Evolutionary conservation across 2,888 invertebrate genomes (phyloP), one percentile per base, ranked within the genome.

Genomic region (Amblyteles armatorius): DNA sequence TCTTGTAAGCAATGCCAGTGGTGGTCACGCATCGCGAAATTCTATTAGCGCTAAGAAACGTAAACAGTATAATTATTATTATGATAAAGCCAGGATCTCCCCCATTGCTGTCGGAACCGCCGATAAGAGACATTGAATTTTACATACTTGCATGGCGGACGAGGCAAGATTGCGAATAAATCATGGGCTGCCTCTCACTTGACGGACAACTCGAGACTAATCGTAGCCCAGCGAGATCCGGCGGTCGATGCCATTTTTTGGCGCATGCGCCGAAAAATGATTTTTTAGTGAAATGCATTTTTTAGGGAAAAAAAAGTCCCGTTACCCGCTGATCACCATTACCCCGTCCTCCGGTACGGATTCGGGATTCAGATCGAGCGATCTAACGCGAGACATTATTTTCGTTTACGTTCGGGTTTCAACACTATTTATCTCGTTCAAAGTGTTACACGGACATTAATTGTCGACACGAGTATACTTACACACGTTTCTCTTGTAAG

Each of bases 1-100:
- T n/a, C 19, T n/a, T n/a, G 29, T 26, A 52, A 16, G 52, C 67
- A 52, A 76, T 55, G 36, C 50, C 52, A 13, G 19, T 65, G 29
- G 19, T 57, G 29, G 68, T 78, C 77, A 78, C 68, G 77, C 77
- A 57, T 26, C 55, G 26, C 55, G 40, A 78, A 68, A 68, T 78
- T 78, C 77, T 68, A 68, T 78, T 78, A 78, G 77, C 40, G 22
- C 67, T 55, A 67, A 26, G 77, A 55, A 78, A 68, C 67, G 55
- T 78, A 55, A 52, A 68, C 68, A 67, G 44, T 67, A 68, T 78
- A 68, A 68, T 68, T 78, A 68, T 55, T 78, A 44, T 26, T 55
- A 57, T 29, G 26, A 44, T 78, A 68, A 68, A 44, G 40, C 68
- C 68, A 55, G 78, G 36, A 52, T 63, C 52, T 60, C 60, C 16